These are phyloP conservation scores for Drosophila lacertosa DNA, from an alignment of 1,140 invertebrate genomes.

Conservation along the genomic window DNA sequence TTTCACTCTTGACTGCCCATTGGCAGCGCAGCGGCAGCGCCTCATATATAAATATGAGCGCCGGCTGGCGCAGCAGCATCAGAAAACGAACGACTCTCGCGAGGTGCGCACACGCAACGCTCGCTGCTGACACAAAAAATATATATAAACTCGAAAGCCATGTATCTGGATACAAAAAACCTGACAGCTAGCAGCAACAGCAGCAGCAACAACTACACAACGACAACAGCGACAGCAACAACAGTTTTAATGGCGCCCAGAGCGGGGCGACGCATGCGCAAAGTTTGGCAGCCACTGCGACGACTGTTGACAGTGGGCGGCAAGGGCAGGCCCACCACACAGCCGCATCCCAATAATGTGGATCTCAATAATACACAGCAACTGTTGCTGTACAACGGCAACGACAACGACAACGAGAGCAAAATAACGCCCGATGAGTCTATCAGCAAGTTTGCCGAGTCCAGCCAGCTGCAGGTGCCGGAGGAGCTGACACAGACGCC, in stretches of 20 bases:
- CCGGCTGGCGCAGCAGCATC: conserved; percentile 78
- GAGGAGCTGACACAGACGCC: conserved; percentile 39
- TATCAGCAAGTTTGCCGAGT: conserved; percentile 46
- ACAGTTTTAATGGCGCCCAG: conserved; percentile 26
- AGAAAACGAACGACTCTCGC: conserved; percentile 80
- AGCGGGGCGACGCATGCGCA: conserved; percentile 59
- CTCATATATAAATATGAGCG: conserved; percentile 83
- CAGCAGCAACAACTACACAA: conserved; percentile 33
- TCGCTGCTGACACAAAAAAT: conserved; percentile 39
- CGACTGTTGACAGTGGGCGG: conserved; percentile 68
- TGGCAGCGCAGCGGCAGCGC: conserved; percentile 68
- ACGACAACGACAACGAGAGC: conserved; percentile 40
- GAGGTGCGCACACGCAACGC: conserved; percentile 80
- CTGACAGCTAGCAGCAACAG: conserved; percentile 46
- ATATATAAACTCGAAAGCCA: conserved; percentile 47
- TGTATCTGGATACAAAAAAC: conserved; percentile 83
- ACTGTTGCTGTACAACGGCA: conserved; percentile 17
- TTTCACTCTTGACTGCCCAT: conserved; percentile 80
- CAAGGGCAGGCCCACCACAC: conserved; percentile 46
- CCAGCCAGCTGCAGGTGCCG: conserved; percentile 32
- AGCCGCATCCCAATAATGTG: conserved; percentile 78
- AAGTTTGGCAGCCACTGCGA: conserved; percentile 73
- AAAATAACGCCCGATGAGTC: conserved; percentile 54
- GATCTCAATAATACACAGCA: conserved; percentile 77
- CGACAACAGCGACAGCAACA: conserved; percentile 31